phyloP scores from a whole-genome alignment of 2,888 invertebrate species.

The Lasioglossum villosulum region DNA sequence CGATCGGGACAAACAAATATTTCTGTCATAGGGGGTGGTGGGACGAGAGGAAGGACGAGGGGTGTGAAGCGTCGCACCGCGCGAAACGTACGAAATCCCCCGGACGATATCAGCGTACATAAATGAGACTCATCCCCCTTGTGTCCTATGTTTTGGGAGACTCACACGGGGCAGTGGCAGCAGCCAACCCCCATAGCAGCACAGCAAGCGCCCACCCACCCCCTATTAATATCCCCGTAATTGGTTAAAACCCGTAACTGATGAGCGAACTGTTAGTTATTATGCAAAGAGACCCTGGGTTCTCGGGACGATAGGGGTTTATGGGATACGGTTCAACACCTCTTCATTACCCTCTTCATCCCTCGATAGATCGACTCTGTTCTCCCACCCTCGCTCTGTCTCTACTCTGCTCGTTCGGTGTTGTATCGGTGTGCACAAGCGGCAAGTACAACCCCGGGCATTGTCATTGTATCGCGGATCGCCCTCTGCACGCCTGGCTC shows the following conservation, averaged over 20 bases:
- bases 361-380: slow-evolving; percentile 58
- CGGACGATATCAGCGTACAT: slow-evolving; percentile 44
- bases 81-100: slow-evolving; percentile 59
- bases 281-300: slow-evolving; percentile 79
- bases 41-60: background rate
- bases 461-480: slow-evolving; percentile 68
- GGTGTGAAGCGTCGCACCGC: slow-evolving; percentile 40
- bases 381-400: background rate
- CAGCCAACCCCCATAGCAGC: background rate
- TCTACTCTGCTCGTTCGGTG: background rate
- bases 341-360: slow-evolving; percentile 83
- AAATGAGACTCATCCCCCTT: slow-evolving; percentile 56
- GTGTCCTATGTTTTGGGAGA: slow-evolving; percentile 57
- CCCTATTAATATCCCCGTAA: slow-evolving; percentile 79
- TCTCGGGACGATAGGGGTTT: slow-evolving; percentile 78
- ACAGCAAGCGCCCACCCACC: slow-evolving; percentile 27
- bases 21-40: slow-evolving; percentile 3
- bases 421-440: slow-evolving; percentile 64
- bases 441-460: slow-evolving; percentile 55
- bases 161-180: slow-evolving; percentile 22
- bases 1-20: slow-evolving; percentile 52
- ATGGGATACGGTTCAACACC: slow-evolving; percentile 83
- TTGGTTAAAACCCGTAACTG: slow-evolving; percentile 84
- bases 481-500: slow-evolving; percentile 60
- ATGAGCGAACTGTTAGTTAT: slow-evolving; percentile 83